Conservation (phyloP, 2,113 vertebrate species). For the Phylloscopus trochilus region DNA sequence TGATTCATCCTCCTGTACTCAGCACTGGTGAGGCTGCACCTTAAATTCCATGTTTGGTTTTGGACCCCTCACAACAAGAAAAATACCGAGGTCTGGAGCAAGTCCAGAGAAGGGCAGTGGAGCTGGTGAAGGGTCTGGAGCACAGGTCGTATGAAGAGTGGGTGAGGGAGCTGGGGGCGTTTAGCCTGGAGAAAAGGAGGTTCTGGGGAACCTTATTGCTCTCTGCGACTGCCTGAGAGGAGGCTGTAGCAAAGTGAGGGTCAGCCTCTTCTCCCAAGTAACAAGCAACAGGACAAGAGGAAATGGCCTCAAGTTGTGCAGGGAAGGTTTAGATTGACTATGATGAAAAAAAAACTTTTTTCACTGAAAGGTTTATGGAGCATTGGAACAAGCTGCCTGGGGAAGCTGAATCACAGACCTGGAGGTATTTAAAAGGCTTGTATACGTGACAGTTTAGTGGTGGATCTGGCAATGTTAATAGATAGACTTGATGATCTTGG, state of each 20-base stretch:
- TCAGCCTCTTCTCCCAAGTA: not conserved
- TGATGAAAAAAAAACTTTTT: not conserved
- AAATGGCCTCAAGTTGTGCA: not conserved
- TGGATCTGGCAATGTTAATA: not conserved
- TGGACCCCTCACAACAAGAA: not conserved
- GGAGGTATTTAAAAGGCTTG: not conserved
- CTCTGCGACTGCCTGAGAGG: not conserved
- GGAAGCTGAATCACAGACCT: not conserved
- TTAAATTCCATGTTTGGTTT: not conserved
- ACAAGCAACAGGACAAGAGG: not conserved
- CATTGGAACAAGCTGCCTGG: not conserved
- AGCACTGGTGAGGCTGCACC: not conserved
- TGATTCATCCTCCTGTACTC: not conserved
- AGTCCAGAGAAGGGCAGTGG: not conserved
- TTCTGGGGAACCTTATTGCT: not conserved
- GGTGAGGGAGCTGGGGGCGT: not conserved
- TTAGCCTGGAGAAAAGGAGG: not conserved
- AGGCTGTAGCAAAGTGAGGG: not conserved
- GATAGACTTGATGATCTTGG: not conserved
- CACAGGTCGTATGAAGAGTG: not conserved
- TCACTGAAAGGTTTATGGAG: not conserved
- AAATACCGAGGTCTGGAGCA: rapidly evolving
- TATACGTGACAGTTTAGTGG: not conserved
- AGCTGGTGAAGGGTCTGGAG: not conserved
- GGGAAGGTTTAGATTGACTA: not conserved